These are phyloP conservation scores for Echiichthys vipera DNA, from an alignment of 2,797 vertebrate genomes.

Conservation along the genomic window DNA sequence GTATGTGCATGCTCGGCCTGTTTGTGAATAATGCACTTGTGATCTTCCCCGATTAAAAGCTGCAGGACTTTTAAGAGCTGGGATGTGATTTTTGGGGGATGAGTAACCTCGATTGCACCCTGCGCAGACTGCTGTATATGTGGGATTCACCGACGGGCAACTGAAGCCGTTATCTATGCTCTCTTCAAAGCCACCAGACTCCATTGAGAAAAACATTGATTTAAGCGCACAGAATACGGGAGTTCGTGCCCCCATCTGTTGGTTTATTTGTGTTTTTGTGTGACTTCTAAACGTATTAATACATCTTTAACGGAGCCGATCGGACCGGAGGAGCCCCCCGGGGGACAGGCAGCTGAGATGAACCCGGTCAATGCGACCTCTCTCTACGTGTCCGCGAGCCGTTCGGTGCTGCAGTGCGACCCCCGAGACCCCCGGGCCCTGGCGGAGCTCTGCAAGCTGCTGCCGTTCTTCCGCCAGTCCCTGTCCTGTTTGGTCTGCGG, in stretches of 20 bases:
- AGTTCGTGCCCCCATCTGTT: slow-evolving; percentile 37
- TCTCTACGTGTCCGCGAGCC: slow-evolving; percentile 98
- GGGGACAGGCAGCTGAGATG: slow-evolving; percentile 91
- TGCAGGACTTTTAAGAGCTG: not conserved
- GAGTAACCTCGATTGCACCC: slow-evolving; percentile 44
- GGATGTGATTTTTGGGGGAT: slow-evolving; percentile 63
- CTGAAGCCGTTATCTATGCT: slow-evolving; percentile 62
- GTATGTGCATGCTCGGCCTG: slow-evolving; percentile 31
- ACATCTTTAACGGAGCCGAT: slow-evolving; percentile 63
- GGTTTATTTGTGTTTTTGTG: slow-evolving; percentile 31
- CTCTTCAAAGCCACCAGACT: slow-evolving; percentile 69
- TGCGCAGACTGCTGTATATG: slow-evolving; percentile 37
- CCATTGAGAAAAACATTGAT: slow-evolving; percentile 51
- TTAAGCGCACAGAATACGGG: slow-evolving; percentile 33
- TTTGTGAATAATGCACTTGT: slow-evolving; percentile 16
- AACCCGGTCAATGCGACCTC: slow-evolving; percentile 99
- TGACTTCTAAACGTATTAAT: slow-evolving; percentile 49
- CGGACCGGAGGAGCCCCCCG: slow-evolving; percentile 72
- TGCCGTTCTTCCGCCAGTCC: slow-evolving; percentile 98
- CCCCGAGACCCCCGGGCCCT: slow-evolving; percentile 95
- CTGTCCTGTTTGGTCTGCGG: slow-evolving; percentile 97
- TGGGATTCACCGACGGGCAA: slow-evolving; percentile 56
- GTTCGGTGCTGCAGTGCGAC: slow-evolving; percentile 98
- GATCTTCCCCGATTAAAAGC: not conserved
- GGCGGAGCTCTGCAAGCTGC: slow-evolving; percentile 94